phyloP scores from a whole-genome alignment of 2,888 invertebrate genomes.

The Drosophila mayaguana region DNA sequence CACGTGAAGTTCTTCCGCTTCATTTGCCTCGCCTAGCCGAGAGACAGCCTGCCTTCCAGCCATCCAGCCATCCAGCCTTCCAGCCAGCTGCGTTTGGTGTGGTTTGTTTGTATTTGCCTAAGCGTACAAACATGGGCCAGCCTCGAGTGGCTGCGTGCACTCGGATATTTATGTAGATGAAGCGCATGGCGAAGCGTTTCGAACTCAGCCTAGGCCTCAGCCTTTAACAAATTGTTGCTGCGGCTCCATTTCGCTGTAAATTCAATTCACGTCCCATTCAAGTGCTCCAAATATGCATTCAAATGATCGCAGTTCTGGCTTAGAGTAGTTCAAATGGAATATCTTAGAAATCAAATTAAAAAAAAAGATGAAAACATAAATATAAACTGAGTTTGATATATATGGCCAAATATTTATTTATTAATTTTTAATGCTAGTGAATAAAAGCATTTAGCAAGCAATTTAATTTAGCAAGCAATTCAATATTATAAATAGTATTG shows the following conservation, averaged over 20 bases:
- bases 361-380: not conserved
- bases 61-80: not conserved
- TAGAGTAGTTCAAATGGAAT: constrained; percentile 1
- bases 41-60: not conserved
- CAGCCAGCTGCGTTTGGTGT: constrained; percentile 8
- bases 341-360: not conserved
- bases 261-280: constrained; percentile 52
- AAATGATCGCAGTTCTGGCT: constrained; percentile 8
- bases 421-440: not conserved
- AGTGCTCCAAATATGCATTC: constrained; percentile 3
- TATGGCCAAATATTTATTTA: not conserved
- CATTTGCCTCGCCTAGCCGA: constrained; percentile 51
- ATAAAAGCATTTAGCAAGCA: not conserved
- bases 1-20: constrained; percentile 76
- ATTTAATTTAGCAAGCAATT: not conserved
- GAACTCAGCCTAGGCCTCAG: not conserved
- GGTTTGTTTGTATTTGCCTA: constrained; percentile 59
- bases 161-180: constrained; percentile 48
- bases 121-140: constrained; percentile 56
- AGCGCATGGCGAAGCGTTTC: constrained; percentile 29
- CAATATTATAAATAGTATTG: too few species aligned
- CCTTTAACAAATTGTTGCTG: constrained; percentile 5
- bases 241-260: constrained; percentile 32
- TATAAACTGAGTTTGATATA: constrained; percentile 1
- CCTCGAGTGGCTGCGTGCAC: constrained; percentile 20